A percentile compares a stretch with the other conserved stretches of the same genome.
These are phyloP conservation scores for Drosophila gunungcola DNA, from an alignment of 1,140 invertebrate species.

Conservation along the genomic window DNA sequence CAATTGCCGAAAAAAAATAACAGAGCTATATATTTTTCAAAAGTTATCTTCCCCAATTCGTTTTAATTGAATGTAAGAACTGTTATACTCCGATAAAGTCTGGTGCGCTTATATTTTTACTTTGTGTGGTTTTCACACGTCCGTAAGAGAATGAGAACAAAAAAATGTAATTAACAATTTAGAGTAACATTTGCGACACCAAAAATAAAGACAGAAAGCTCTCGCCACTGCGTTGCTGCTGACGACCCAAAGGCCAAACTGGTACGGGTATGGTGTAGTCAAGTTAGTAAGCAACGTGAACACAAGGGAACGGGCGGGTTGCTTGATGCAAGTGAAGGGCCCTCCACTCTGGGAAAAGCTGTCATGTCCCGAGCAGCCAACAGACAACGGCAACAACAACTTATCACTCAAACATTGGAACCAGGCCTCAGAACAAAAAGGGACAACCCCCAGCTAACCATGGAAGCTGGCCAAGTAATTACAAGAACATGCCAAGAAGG, in stretches of 20 bases:
- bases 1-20: too few species aligned
- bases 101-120: background rate
- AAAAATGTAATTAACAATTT: constrained; percentile 79
- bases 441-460: background rate
- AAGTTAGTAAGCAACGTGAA: constrained; percentile 9
- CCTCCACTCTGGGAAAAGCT: constrained; percentile 26
- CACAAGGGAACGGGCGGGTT: background rate
- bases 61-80: constrained; percentile 1
- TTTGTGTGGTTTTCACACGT: constrained; percentile 42
- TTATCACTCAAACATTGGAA: constrained; percentile 75
- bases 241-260: constrained; percentile 9
- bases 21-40: too few species aligned
- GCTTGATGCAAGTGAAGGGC: constrained; percentile 9
- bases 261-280: background rate
- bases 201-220: constrained; percentile 21
- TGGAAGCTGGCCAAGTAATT: constrained; percentile 59
- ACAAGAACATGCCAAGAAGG: constrained; percentile 65
- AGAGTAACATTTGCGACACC: constrained; percentile 58
- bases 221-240: background rate
- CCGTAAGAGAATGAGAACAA: constrained; percentile 49
- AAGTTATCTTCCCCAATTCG: too few species aligned
- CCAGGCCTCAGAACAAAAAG: constrained; percentile 15
- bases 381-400: constrained; percentile 51
- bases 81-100: constrained; percentile 24
- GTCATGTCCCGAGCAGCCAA: constrained; percentile 46